Conservation (phyloP, 2,113 vertebrate genomes). For the Pygoscelis adeliae region DNA sequence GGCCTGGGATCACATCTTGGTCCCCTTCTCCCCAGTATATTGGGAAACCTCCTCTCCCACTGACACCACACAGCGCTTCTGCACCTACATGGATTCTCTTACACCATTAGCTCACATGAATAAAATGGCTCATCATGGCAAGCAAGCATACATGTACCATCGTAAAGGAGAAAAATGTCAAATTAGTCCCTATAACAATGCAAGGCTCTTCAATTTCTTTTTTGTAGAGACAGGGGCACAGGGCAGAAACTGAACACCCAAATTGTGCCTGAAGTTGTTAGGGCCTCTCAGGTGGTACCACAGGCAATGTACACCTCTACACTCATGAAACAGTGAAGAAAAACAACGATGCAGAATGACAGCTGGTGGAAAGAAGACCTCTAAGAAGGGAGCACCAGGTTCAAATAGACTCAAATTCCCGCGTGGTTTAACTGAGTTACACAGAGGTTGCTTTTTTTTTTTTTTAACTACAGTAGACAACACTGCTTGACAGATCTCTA, state of each 20-base stretch:
- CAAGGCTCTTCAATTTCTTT: not conserved
- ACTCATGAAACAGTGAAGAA: not conserved
- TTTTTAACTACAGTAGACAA: not conserved
- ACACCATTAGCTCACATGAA: not conserved
- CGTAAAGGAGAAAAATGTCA: not conserved
- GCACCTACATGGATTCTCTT: not conserved
- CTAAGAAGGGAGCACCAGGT: not conserved
- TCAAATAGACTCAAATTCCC: not conserved
- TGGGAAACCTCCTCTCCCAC: not conserved
- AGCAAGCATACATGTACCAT: not conserved
- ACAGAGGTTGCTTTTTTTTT: not conserved
- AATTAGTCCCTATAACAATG: not conserved
- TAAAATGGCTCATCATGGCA: not conserved
- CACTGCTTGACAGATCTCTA: not conserved
- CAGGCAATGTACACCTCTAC: accelerated
- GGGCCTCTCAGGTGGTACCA: not conserved
- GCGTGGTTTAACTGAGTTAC: not conserved
- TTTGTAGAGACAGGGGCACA: not conserved
- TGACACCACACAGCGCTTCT: not conserved
- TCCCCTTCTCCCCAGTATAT: not conserved
- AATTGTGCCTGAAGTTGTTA: not conserved
- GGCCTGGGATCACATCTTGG: not conserved
- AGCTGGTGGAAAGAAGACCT: not conserved
- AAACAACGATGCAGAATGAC: not conserved
- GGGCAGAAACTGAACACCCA: not conserved